phyloP scores from a whole-genome alignment of 2,888 invertebrate genomes.

The Caenorhabditis sp. region DNA sequence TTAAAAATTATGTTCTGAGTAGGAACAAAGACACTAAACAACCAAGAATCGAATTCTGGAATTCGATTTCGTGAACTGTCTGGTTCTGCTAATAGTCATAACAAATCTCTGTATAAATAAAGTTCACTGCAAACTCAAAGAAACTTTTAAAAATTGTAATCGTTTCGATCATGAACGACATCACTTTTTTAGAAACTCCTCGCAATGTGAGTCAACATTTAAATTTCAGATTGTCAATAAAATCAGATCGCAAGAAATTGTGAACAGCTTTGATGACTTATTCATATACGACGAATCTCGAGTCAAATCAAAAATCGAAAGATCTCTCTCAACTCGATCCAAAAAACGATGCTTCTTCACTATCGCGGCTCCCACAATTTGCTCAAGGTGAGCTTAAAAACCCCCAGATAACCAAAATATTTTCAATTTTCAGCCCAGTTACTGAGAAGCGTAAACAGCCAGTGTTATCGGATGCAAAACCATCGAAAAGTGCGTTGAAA shows the following conservation, averaged over 20 bases:
- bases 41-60: no score
- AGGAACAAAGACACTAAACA: no score
- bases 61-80: no score
- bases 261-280: conserved; percentile 10
- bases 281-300: conserved; percentile 25
- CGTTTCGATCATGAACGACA: background rate
- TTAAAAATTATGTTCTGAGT: no score
- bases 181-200: background rate
- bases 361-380: conserved; percentile 27
- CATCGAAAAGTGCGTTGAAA: conserved; percentile 32
- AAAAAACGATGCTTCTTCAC: conserved; percentile 32
- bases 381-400: no score
- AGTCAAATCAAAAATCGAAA: background rate
- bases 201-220: no score
- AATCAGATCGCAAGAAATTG: conserved; percentile 17
- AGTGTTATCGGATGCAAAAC: conserved; percentile 22
- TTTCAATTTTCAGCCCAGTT: no score
- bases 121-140: no score
- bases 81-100: no score
- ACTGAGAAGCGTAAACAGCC: conserved; percentile 22
- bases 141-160: no score
- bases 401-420: no score
- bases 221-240: conserved; percentile 28
- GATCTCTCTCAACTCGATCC: conserved; percentile 8
- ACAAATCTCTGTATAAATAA: no score